Conservation (phyloP, 2,888 invertebrate genomes). For the Caenorhabditis becei region DNA sequence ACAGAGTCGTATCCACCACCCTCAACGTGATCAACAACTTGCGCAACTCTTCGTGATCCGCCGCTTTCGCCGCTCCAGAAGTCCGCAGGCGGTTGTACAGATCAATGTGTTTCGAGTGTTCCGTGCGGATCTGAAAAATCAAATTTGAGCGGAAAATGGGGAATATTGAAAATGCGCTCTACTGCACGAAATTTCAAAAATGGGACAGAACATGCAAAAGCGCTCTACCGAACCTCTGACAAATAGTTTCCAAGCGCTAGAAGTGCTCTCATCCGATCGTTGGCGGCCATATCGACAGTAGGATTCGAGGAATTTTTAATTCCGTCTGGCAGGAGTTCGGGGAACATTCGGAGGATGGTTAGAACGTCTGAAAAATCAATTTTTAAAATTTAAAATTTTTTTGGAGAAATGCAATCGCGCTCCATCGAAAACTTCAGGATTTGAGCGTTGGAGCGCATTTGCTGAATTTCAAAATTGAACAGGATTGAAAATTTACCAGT, state of each 20-base stretch:
- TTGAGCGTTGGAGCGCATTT: too few species aligned
- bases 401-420: too few species aligned
- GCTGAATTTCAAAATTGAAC: too few species aligned
- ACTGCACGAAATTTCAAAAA: too few species aligned
- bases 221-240: slow-evolving; percentile 86
- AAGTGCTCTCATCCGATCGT: slow-evolving; percentile 88
- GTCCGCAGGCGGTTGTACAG: slow-evolving; percentile 32
- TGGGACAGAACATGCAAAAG: too few species aligned
- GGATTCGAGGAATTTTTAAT: slow-evolving; percentile 23
- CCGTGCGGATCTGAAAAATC: slow-evolving; percentile 48
- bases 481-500: too few species aligned
- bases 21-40: slow-evolving; percentile 86
- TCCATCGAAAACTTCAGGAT: too few species aligned
- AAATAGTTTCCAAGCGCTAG: slow-evolving; percentile 93
- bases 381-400: too few species aligned
- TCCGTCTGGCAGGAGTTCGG: slow-evolving; percentile 87
- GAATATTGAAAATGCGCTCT: background rate
- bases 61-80: slow-evolving; percentile 26
- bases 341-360: slow-evolving; percentile 95
- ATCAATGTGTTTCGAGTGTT: slow-evolving; percentile 56
- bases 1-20: slow-evolving; percentile 95
- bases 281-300: slow-evolving; percentile 68
- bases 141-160: too few species aligned
- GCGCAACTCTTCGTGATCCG: slow-evolving; percentile 37
- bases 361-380: too few species aligned